Conservation (phyloP, 2,888 invertebrate genomes). For the Hydroisotoma schaefferi region DNA sequence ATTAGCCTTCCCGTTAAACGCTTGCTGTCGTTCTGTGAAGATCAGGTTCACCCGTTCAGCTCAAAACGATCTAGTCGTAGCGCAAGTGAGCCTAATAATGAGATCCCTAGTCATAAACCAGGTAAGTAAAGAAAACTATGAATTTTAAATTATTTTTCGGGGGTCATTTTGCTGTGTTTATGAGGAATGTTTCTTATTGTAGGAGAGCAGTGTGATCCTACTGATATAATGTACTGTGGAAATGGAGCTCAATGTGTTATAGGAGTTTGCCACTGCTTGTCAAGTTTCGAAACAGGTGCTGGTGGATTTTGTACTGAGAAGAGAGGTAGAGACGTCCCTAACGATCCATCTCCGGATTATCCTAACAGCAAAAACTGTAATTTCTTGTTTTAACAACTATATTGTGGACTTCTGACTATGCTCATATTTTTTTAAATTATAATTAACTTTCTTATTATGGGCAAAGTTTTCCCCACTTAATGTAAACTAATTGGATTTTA, state of each 20-base stretch:
- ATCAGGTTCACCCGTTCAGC: slow-evolving; percentile 2
- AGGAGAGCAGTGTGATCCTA: slow-evolving; percentile 18
- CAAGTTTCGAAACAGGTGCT: slow-evolving; percentile 5
- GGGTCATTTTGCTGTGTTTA: not conserved
- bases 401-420: no score
- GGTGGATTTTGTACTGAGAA: slow-evolving; percentile 6
- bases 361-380: slow-evolving; percentile 18
- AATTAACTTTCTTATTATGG: no score
- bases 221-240: slow-evolving; percentile 19
- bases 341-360: slow-evolving; percentile 11
- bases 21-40: not conserved
- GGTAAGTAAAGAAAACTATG: not conserved
- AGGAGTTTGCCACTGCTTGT: slow-evolving; percentile 18
- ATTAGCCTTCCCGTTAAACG: not conserved
- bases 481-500: no score
- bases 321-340: slow-evolving; percentile 4
- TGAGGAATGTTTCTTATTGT: no score
- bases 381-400: no score
- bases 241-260: slow-evolving; percentile 16
- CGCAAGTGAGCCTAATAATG: slow-evolving; percentile 14
- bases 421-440: no score
- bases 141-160: not conserved
- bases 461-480: no score
- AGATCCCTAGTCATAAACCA: not conserved
- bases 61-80: slow-evolving; percentile 31